A percentile compares a stretch with the other conserved stretches of the same genome.
These are phyloP conservation scores for Brachyrhaphis roseni DNA, from an alignment of 2,797 vertebrate genomes.

Conservation along the genomic window DNA sequence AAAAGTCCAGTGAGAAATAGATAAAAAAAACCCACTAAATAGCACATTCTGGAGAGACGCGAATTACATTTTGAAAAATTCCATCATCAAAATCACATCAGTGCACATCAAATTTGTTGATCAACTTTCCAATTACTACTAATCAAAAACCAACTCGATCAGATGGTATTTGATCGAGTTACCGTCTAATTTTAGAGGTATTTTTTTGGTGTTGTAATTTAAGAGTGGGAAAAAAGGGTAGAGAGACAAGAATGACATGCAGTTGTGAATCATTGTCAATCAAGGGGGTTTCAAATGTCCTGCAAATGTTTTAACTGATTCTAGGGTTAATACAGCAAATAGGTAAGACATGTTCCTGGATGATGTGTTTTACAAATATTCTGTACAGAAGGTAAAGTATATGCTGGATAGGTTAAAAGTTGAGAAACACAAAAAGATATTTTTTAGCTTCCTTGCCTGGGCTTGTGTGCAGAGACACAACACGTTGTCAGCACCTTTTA, in stretches of 20 bases:
- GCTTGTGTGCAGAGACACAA: constrained; percentile 41
- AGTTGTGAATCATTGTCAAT: background rate
- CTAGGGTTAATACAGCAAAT: background rate
- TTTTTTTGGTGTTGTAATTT: background rate
- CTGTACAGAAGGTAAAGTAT: constrained; percentile 6
- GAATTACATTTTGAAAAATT: too few species aligned
- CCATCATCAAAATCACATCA: too few species aligned
- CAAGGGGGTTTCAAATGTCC: background rate
- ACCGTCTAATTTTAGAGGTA: background rate
- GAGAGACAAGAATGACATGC: background rate
- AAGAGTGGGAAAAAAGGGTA: background rate
- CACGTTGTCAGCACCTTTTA: constrained; percentile 58
- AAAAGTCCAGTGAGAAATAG: too few species aligned
- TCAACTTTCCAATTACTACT: too few species aligned
- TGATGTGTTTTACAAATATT: constrained; percentile 13
- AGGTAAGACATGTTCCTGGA: constrained; percentile 7
- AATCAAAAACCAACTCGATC: too few species aligned
- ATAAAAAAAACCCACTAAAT: too few species aligned
- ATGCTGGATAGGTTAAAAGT: constrained; percentile 4
- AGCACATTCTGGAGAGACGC: too few species aligned
- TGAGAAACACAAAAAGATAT: constrained; percentile 10
- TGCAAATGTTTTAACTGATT: background rate
- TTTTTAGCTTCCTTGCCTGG: background rate
- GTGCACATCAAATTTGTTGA: too few species aligned
- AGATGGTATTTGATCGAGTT: background rate